Conservation (phyloP, 2,888 invertebrate species). For the Synergus umbraculus region DNA sequence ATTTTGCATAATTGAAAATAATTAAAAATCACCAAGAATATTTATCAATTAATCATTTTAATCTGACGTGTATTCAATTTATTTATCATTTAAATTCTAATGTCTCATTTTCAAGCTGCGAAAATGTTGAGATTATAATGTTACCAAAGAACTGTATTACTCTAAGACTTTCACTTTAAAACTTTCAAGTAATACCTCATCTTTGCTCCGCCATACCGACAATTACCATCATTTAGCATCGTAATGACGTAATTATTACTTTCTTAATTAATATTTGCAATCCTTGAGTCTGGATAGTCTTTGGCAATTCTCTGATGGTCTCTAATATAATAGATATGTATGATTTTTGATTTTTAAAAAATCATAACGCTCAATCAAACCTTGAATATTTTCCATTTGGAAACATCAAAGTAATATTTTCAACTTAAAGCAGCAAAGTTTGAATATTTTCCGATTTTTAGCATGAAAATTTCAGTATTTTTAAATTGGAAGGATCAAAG, state of each 20-base stretch:
- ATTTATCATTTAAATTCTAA: not conserved
- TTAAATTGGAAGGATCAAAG: too few species aligned
- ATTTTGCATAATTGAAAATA: not conserved
- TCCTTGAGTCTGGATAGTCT: constrained; percentile 10
- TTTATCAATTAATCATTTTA: not conserved
- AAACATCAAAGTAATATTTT: too few species aligned
- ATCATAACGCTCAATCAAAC: too few species aligned
- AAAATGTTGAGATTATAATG: constrained; percentile 1
- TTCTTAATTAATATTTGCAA: constrained; percentile 56
- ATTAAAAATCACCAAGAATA: not conserved
- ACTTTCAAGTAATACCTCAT: constrained; percentile 32
- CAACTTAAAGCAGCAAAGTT: too few species aligned
- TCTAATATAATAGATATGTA: not conserved
- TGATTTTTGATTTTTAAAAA: too few species aligned
- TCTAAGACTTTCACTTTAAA: constrained; percentile 31
- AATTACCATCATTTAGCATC: constrained; percentile 44
- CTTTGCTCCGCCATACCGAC: constrained; percentile 24
- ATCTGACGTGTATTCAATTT: not conserved
- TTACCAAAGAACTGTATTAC: constrained; percentile 26
- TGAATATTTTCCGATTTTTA: too few species aligned
- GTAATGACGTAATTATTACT: constrained; percentile 55
- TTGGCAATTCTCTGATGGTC: not conserved
- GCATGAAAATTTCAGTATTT: too few species aligned
- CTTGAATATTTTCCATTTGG: too few species aligned
- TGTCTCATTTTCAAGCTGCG: not conserved